Evolutionary conservation across 1,140 invertebrate species (phyloP).

Genomic region (Lysiphlebus fabarum): DNA sequence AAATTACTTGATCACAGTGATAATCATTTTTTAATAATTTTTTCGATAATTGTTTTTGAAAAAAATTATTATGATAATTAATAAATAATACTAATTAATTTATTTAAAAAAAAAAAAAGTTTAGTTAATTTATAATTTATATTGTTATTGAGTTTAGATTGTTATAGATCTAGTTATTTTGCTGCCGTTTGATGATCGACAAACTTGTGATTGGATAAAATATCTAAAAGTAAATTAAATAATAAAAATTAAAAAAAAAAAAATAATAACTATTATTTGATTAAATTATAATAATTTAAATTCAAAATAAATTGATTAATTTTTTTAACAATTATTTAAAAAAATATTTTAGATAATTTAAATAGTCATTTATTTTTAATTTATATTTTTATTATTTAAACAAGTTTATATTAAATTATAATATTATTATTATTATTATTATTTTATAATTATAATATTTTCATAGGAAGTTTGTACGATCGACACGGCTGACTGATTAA

Average conservation of each 20-base stretch:
- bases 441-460: background rate
- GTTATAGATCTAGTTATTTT: conserved; percentile 37
- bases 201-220: conserved; percentile 31
- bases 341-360: background rate
- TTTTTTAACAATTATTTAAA: background rate
- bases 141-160: conserved; percentile 39
- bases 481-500: conserved; percentile 36
- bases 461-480: conserved; percentile 28
- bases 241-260: no score
- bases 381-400: no score
- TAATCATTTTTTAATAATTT: no score
- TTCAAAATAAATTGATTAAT: background rate
- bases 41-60: no score
- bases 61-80: no score
- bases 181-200: conserved; percentile 28
- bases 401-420: no score
- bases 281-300: no score
- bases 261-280: no score
- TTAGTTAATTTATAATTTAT: conserved; percentile 29
- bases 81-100: no score
- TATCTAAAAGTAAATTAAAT: background rate
- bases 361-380: background rate
- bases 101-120: no score
- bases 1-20: no score
- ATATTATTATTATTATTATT: no score